These are phyloP conservation scores for Scortum barcoo DNA, from an alignment of 2,113 vertebrate genomes.

Conservation along the genomic window DNA sequence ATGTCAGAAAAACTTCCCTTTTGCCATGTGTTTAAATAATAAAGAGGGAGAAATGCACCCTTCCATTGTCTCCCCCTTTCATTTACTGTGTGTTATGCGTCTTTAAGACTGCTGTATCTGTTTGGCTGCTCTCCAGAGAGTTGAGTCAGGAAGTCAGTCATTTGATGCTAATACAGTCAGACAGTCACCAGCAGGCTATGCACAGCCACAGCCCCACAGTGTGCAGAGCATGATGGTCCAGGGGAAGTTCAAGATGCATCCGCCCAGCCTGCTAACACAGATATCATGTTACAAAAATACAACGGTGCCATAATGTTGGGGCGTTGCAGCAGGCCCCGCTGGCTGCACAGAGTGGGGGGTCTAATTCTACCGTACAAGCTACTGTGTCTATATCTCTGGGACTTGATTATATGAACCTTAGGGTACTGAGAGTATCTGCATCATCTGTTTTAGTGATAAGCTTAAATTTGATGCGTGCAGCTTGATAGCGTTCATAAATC, in stretches of 20 bases:
- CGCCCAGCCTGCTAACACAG: not conserved
- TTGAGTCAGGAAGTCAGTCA: slow-evolving; percentile 60
- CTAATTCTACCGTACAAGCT: not conserved
- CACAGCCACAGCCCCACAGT: slow-evolving; percentile 25
- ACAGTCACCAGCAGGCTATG: slow-evolving; percentile 54
- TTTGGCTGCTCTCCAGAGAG: slow-evolving; percentile 49
- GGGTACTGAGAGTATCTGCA: not conserved
- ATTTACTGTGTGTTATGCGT: not conserved
- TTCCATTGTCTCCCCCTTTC: not conserved
- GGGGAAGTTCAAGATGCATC: slow-evolving; percentile 48
- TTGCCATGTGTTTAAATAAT: slow-evolving; percentile 7
- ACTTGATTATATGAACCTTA: not conserved
- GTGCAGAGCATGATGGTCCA: not conserved
- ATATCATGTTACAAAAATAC: slow-evolving; percentile 47
- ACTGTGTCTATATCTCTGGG: not conserved
- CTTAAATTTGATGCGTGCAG: not conserved
- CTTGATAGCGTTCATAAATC: not conserved
- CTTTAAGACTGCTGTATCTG: slow-evolving; percentile 48
- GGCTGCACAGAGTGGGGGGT: not conserved
- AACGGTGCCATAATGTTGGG: not conserved
- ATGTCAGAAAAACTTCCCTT: not conserved
- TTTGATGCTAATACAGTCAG: slow-evolving; percentile 53
- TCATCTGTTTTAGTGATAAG: too few relatives aligned
- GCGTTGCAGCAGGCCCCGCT: slow-evolving; percentile 10
- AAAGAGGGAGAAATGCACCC: not conserved